Base-by-base conservation (phyloP, 2,113 vertebrate genomes). In the Oceanites oceanicus region DNA sequence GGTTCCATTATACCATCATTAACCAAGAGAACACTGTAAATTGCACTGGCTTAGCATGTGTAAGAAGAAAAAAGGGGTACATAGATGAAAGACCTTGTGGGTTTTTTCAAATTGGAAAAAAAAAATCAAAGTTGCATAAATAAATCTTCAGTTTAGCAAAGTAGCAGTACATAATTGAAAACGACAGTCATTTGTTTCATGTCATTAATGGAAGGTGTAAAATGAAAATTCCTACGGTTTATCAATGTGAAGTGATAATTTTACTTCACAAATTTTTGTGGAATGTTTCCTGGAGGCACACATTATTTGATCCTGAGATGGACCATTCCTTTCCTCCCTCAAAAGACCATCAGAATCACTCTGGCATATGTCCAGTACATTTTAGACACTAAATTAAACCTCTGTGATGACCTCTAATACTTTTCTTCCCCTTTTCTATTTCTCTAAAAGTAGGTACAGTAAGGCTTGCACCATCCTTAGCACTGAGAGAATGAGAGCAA, bases 391-490 rank as follows among this genome's bases (percentile, higher is more conserved):
- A 91, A 90, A 75, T 72, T 65, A 87, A 91, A 78, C 15, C 26
- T 79, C 63, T 68, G 49, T 62, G 78, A 88, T 88, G 93, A 86
- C 90, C 74, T 93, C 82, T 82, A 88, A 63, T 66, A 62, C 82
- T 92, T 62, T 70, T 90, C 45, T 76, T 90, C n/a, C 44, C 56
- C 80, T 75, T 17, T 67, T 55, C 40, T 40, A 20, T 71, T 85
- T 95, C 74, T 88, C 72, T 75, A 86, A 91, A 91, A 86, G 87
- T 55, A 96, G 86, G 62, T 34, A 96, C 63, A 77, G 88, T 58
- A 82, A 95, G 45, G 78, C 75, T 93, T 80, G 77, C 78, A 86
- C 89, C 71, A 72, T 82, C 75, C 86, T 89, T 87, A 86, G 89
- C 85, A 80, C 68, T 85, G 84, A 81, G 66, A 94, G 91, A 80